Conservation (phyloP, 2,113 vertebrate genomes). For the Pachycephala philippinensis region DNA sequence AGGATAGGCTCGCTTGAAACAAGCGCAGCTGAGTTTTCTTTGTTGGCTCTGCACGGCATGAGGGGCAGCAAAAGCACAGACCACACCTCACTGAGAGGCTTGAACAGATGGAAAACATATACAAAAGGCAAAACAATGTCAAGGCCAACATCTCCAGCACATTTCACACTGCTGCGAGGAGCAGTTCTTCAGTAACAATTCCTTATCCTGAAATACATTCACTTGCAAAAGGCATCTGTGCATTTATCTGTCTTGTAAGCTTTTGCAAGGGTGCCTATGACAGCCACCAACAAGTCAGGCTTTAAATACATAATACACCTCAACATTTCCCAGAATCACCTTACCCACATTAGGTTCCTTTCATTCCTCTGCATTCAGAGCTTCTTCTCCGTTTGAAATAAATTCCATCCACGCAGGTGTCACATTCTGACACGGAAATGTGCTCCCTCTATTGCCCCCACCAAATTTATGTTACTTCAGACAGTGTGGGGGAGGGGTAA, state of each 20-base stretch:
- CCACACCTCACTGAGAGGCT: not conserved
- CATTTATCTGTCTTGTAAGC: not conserved
- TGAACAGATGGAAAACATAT: not conserved
- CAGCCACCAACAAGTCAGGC: not conserved
- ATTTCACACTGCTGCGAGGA: not conserved
- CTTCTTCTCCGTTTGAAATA: not conserved
- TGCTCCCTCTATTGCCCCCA: not conserved
- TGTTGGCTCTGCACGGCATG: not conserved
- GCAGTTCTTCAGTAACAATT: not conserved
- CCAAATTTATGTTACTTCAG: not conserved
- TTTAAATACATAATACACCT: not conserved
- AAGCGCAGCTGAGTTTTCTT: accelerated
- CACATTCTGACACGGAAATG: not conserved
- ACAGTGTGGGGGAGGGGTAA: not conserved
- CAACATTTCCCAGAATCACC: not conserved
- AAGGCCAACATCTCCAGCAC: not conserved
- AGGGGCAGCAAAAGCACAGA: not conserved
- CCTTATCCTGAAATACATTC: not conserved
- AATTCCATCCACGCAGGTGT: not conserved
- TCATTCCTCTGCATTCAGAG: not conserved
- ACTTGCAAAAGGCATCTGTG: not conserved
- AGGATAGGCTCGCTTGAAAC: not conserved
- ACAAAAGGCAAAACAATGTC: not conserved
- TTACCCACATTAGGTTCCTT: not conserved
- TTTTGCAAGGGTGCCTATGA: not conserved